phyloP scores from a whole-genome alignment of 1,140 invertebrate genomes.

The Sitodiplosis mosellana region DNA sequence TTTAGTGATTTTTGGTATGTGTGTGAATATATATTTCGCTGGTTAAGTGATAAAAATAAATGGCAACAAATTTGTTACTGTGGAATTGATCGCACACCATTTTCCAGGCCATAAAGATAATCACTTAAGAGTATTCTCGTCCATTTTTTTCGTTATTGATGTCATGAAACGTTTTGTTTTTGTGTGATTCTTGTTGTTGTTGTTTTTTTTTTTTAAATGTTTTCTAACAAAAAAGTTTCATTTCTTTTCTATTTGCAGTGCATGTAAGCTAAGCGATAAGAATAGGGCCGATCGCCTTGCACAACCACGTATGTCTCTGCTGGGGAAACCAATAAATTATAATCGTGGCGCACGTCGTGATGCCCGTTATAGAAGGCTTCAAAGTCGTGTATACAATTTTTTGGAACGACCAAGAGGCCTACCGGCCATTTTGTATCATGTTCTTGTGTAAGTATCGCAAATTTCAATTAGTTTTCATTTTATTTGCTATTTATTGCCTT shows the following conservation, averaged over 20 bases:
- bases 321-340: constrained; percentile 78
- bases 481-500: too few relatives aligned
- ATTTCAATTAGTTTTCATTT: too few relatives aligned
- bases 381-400: constrained; percentile 85
- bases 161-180: too few relatives aligned
- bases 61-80: too few relatives aligned
- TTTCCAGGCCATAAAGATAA: too few relatives aligned
- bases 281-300: constrained; percentile 39
- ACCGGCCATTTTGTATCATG: constrained; percentile 73
- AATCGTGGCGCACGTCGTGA: constrained; percentile 62
- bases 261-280: constrained; percentile 22
- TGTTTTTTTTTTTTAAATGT: neutral
- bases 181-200: too few relatives aligned
- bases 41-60: too few relatives aligned
- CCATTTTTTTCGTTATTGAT: too few relatives aligned
- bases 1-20: too few relatives aligned
- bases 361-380: constrained; percentile 70
- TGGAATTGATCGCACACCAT: too few relatives aligned
- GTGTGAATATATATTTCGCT: too few relatives aligned
- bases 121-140: too few relatives aligned
- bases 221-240: neutral
- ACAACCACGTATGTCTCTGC: constrained; percentile 70
- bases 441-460: constrained; percentile 87
- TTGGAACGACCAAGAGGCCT: constrained; percentile 75
- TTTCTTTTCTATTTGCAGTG: constrained; percentile 11